phyloP scores from a whole-genome alignment of 2,113 vertebrate species.

The Blennius ocellaris region DNA sequence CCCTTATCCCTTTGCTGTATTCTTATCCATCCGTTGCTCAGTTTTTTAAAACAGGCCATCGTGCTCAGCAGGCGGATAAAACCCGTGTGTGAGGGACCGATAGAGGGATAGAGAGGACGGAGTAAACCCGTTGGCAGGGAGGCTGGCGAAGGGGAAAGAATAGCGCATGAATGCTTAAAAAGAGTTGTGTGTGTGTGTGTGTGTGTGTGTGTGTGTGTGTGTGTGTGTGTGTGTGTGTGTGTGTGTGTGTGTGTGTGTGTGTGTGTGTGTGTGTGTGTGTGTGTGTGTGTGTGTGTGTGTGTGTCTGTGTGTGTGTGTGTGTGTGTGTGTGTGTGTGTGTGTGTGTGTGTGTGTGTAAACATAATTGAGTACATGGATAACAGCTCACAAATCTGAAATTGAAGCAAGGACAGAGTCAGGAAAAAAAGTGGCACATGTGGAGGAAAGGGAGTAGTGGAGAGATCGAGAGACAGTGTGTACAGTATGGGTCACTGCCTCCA shows the following conservation, averaged over 20 bases:
- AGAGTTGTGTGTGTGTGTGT: background rate
- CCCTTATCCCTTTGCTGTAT: slow-evolving; percentile 62
- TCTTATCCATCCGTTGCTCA: slow-evolving; percentile 64
- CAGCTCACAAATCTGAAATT: slow-evolving; percentile 27
- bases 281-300: background rate
- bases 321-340: slow-evolving; percentile 2
- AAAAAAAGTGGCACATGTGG: background rate
- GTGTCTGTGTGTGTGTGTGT: background rate
- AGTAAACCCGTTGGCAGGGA: slow-evolving; percentile 37
- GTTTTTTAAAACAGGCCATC: slow-evolving; percentile 50
- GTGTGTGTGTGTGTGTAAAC: slow-evolving; percentile 24
- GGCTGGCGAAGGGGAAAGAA: slow-evolving; percentile 51
- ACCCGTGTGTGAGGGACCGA: slow-evolving; percentile 62
- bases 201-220: no score
- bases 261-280: slow-evolving; percentile 14
- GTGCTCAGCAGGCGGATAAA: slow-evolving; percentile 69
- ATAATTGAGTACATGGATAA: slow-evolving; percentile 24
- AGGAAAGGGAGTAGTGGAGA: slow-evolving; percentile 29
- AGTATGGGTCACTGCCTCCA: slow-evolving; percentile 55
- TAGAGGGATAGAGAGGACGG: slow-evolving; percentile 65
- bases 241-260: background rate
- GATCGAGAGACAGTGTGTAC: slow-evolving; percentile 26
- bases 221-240: no score
- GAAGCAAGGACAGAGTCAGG: slow-evolving; percentile 4
- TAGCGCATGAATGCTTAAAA: slow-evolving; percentile 50